A percentile compares a stretch with the other conserved stretches of the same genome.
Conservation (phyloP, 2,888 invertebrate species). For the Holacanthella duospinosa region DNA sequence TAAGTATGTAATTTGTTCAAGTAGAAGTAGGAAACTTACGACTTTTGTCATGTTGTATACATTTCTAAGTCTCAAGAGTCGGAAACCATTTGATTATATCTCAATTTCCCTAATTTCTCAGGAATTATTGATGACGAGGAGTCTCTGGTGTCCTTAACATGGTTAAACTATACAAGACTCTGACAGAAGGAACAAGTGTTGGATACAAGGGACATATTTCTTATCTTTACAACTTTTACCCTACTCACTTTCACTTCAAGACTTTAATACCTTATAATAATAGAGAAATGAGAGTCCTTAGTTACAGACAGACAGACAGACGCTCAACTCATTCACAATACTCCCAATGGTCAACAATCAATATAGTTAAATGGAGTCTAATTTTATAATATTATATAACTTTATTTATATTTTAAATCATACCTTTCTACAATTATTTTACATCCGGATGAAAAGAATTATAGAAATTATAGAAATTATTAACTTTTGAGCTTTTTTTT, state of each 20-base stretch:
- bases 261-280: background rate
- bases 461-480: background rate
- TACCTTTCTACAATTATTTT: no score
- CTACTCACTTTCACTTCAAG: background rate
- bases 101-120: conserved; percentile 17
- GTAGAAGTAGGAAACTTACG: background rate
- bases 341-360: background rate
- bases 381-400: background rate
- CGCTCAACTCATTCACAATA: background rate
- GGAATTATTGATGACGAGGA: conserved; percentile 15
- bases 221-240: background rate
- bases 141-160: background rate
- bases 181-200: background rate
- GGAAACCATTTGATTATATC: conserved; percentile 12
- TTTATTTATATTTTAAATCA: background rate
- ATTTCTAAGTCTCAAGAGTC: background rate
- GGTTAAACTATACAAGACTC: background rate
- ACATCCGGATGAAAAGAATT: background rate
- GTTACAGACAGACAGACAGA: background rate
- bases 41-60: background rate
- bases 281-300: background rate
- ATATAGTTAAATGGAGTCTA: background rate
- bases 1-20: conserved; percentile 3
- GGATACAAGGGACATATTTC: background rate
- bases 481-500: no score